Base-by-base conservation (phyloP, 2,888 invertebrate species). In the Lasioglossum leucozonium region DNA sequence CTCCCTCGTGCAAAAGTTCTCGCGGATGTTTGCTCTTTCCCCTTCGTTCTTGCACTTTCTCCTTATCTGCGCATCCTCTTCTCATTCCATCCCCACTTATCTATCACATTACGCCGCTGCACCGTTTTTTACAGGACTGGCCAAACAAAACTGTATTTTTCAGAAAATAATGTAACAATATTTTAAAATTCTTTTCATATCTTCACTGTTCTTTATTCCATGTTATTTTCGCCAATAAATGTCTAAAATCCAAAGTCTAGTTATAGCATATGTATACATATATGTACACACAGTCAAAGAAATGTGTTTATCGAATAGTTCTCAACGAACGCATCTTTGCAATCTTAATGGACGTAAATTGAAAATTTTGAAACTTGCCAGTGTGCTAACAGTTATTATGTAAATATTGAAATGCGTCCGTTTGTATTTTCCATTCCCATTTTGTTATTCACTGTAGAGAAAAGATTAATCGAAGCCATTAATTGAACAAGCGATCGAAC, bases 1-100 rank as follows among this genome's bases (percentile, higher is more conserved):
- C 92, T 93, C 91, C 91, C 92, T 92, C 91, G 91, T 89, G 90
- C 90, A 91, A 89, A 89, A 92, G 87, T 88, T 85, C 90, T 87
- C 86, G 86, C 87, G 81, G 65, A 87, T 79, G 79, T 80, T 82
- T 47, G 55, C 82, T 75, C 79, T 82, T 79, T 76, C 58, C 71
- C 65, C 6, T 79, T 85, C 37, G 69, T 51, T 47, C 44, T 69
- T 30, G 40, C 47, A 74, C 69, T 77, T 72, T 81, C 80, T 82
- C 40, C 75, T 81, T 80, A 75, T 77, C 75, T 81, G 5, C 40
- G n/a, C 26, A 16, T 37, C 34, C 34, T 22, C 26, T 47, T 26
- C n/a, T n/a, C n/a, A 30, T 18, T 3, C 30, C 30, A 62, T 62
- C 62, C 30, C n/a, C 42, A 1, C 72, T 67, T n/a, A n/a, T n/a